phyloP scores from a whole-genome alignment of 1,140 invertebrate species.

The Orius insidiosus region DNA sequence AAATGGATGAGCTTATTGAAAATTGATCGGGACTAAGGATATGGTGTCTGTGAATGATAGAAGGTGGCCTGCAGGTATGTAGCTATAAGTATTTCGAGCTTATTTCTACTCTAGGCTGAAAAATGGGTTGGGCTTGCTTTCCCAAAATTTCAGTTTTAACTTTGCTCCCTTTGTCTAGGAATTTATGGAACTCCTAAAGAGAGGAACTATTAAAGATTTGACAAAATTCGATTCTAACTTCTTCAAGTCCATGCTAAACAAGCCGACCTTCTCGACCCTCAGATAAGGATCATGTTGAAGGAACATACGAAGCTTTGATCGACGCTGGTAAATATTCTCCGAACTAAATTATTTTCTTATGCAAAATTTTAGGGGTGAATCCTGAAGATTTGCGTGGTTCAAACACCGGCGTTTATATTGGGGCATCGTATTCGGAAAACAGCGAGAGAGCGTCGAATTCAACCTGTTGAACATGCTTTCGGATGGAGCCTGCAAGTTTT shows the following conservation, averaged over 20 bases:
- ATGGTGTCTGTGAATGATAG: conserved; percentile 74
- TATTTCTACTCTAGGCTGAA: too few species aligned
- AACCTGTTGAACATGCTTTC: conserved; percentile 78
- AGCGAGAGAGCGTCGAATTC: conserved; percentile 86
- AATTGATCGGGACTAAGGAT: conserved; percentile 72
- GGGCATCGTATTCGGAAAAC: conserved; percentile 69
- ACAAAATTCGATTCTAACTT: conserved; percentile 79
- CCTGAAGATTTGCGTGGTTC: conserved; percentile 60
- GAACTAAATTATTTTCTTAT: too few species aligned
- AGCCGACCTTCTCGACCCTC: conserved; percentile 89
- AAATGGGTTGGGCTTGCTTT: too few species aligned
- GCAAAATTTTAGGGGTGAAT: conserved; percentile 47
- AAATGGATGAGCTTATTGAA: conserved; percentile 76
- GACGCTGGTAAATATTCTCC: conserved; percentile 64
- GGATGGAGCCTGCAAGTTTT: conserved; percentile 80
- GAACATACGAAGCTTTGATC: conserved; percentile 82
- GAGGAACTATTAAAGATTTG: conserved; percentile 80
- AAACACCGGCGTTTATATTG: conserved; percentile 81
- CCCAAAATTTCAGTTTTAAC: too few species aligned
- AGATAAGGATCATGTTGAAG: conserved; percentile 80
- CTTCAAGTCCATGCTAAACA: conserved; percentile 89
- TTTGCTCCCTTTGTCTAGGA: conserved; percentile 25
- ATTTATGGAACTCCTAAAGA: conserved; percentile 62
- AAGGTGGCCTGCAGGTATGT: conserved; percentile 50
- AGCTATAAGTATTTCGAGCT: too few species aligned